Base-by-base conservation (phyloP, 2,888 invertebrate species). In the Gonocerus acuteangulatus region DNA sequence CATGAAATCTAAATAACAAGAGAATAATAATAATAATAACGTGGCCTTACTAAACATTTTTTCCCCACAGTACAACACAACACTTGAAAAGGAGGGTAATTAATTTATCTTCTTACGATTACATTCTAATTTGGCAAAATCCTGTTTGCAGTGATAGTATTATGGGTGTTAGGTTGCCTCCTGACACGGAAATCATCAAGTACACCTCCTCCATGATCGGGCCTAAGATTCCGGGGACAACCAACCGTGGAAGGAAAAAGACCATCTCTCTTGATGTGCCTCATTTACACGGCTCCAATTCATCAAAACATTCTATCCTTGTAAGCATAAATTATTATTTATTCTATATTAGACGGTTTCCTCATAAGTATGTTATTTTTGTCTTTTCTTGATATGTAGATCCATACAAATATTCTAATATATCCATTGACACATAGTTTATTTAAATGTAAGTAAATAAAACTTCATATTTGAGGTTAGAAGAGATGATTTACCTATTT, bases 141-240 rank as follows among this genome's bases (percentile, higher is more conserved):
- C 58, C 23, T 61, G 61, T 57, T 52, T 61, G 22, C 61, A 65
- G 65, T 65, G 65, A 65, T 60, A 62, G 57, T 62, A 57, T 65
- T 62, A 49, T 62, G 60, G 87, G 86, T 36, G 89, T 90, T 51
- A 82, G 90, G 65, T 76, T 91, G 70, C 90, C 90, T 67, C 90
- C 90, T 39, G 90, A 90, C 72, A 91, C 90, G 48, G 90, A 91
- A 77, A 90, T 90, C 67, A 90, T 91, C 72, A 90, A 90, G 75
- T 90, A 90, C 74, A 90, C 90, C 67, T 89, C 89, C 68, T 89
- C 89, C 63, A 82, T 90, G 71, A 86, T 88, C 68, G 90, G 90
- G 63, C 89, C 89, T 61, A 90, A 90, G 81, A 81, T 87, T 67
- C 86, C 88, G 13, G 89, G 90, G 64, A 86, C 86, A 65, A 89